Conservation (phyloP, 2,797 vertebrate genomes). For the Selene dorsalis region DNA sequence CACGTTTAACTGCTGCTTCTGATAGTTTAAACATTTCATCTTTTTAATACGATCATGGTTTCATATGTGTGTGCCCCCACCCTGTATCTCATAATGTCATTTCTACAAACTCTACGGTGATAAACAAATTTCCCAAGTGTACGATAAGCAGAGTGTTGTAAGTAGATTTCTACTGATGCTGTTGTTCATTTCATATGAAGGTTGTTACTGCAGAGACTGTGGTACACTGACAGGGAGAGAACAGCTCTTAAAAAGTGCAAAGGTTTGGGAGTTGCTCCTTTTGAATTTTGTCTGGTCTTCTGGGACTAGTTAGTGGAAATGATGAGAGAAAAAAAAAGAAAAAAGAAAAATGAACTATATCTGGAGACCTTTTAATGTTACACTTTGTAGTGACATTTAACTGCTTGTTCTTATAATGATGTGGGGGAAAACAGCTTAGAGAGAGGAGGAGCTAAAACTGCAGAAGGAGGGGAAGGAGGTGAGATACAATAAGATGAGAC, state of each 20-base stretch:
- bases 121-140: background rate
- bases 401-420: conserved; percentile 50
- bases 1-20: conserved; percentile 31
- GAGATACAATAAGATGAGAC: conserved; percentile 13
- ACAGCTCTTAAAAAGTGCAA: conserved; percentile 14
- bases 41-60: background rate
- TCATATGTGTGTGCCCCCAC: background rate
- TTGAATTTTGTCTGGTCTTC: conserved; percentile 19
- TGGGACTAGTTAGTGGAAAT: conserved; percentile 25
- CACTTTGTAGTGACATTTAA: conserved; percentile 67
- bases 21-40: conserved; percentile 2
- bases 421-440: background rate
- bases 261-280: conserved; percentile 21
- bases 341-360: conserved; percentile 38
- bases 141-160: background rate
- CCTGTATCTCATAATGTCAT: background rate
- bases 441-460: conserved; percentile 33
- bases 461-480: conserved; percentile 5
- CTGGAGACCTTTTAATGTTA: conserved; percentile 56
- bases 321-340: conserved; percentile 28
- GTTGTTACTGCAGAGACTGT: background rate
- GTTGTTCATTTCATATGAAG: background rate
- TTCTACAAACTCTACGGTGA: background rate
- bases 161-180: background rate
- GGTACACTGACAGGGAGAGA: background rate